Evolutionary conservation across 2,888 invertebrate genomes (phyloP).

Genomic region (Orchesellides sinensis): DNA sequence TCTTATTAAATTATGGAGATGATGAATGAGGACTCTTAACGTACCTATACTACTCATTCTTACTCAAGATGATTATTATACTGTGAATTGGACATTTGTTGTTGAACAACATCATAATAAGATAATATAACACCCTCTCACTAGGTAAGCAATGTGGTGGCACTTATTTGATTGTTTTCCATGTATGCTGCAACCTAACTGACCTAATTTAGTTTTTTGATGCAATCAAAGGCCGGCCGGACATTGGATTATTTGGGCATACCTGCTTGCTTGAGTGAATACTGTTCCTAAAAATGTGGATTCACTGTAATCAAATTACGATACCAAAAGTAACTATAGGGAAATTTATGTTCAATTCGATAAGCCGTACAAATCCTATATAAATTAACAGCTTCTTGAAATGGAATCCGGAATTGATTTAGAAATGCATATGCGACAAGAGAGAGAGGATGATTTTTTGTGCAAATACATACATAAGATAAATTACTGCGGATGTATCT

Average conservation of each 20-base stretch:
- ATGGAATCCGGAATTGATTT: no score
- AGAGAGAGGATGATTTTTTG: no score
- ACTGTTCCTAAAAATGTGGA: neutral
- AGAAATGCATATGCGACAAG: no score
- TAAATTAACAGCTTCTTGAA: neutral
- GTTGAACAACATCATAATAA: neutral
- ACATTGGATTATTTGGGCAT: neutral
- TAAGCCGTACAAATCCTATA: neutral
- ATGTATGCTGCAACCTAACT: slow-evolving; percentile 15
- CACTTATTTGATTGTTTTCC: neutral
- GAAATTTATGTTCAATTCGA: neutral
- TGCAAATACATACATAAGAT: no score
- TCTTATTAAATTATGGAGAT: slow-evolving; percentile 23
- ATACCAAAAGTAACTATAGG: neutral
- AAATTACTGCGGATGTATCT: no score
- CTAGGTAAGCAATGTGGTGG: neutral
- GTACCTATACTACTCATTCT: neutral
- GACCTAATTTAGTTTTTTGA: slow-evolving; percentile 59
- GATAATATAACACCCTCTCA: neutral
- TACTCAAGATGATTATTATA: neutral
- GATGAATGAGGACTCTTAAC: neutral
- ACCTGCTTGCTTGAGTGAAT: neutral
- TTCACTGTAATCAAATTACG: neutral
- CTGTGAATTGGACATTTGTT: neutral
- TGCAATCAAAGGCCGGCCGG: slow-evolving; percentile 47